Percentiles rank a stretch among this genome's conserved stretches.
These are phyloP conservation scores for Orthonychiurus folsomi DNA, from an alignment of 2,888 invertebrate genomes.

Conservation along the genomic window DNA sequence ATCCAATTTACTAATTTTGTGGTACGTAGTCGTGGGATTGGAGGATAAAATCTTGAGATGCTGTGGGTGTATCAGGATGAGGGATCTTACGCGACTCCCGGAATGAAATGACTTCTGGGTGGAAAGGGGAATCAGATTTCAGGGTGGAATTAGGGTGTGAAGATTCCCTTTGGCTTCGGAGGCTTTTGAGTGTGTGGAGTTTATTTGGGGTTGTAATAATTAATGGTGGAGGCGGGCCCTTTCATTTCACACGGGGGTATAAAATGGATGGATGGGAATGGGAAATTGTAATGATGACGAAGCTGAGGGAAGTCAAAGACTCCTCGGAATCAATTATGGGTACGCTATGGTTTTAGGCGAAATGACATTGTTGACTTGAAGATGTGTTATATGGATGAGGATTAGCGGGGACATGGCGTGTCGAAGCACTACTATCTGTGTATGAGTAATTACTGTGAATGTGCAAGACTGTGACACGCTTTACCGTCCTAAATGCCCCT, in stretches of 20 bases:
- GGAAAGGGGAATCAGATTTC: neutral
- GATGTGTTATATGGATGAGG: neutral
- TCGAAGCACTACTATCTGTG: neutral
- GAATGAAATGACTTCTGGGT: too few species aligned
- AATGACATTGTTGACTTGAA: neutral
- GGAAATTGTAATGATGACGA: neutral
- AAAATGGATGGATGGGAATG: too few species aligned
- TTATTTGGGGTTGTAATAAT: neutral
- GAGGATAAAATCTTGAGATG: too few species aligned
- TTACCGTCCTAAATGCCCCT: neutral
- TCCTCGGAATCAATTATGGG: neutral
- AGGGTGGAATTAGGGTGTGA: neutral
- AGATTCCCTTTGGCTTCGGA: neutral
- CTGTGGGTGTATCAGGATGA: too few species aligned
- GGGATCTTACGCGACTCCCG: too few species aligned
- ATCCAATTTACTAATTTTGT: too few species aligned
- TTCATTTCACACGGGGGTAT: too few species aligned
- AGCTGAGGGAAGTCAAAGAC: neutral
- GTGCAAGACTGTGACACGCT: neutral
- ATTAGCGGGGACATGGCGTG: too few species aligned
- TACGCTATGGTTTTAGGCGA: too few species aligned
- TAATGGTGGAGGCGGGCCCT: neutral
- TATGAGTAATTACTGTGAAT: neutral
- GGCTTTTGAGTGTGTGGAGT: neutral
- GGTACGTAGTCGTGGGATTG: too few species aligned